These are phyloP conservation scores for Epicauta chinensis DNA, from an alignment of 1,140 invertebrate genomes.

Conservation along the genomic window DNA sequence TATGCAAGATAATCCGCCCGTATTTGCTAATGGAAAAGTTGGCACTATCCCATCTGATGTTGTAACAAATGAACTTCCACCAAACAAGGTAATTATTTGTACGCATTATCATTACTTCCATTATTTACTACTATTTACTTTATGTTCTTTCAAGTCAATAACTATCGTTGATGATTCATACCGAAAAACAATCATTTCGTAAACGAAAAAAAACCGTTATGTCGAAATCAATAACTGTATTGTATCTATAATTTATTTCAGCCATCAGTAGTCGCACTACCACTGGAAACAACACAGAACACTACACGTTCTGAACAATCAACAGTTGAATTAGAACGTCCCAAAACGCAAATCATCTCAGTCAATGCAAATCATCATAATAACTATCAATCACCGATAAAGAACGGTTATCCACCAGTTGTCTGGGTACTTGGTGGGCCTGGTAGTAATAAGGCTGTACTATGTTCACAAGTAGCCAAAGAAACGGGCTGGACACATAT, in stretches of 20 bases:
- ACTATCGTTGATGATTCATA: too few relatives aligned
- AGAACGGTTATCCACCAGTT: conserved; percentile 50
- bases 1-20: conserved; percentile 54
- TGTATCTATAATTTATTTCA: too few relatives aligned
- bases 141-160: too few relatives aligned
- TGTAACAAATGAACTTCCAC: conserved; percentile 38
- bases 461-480: conserved; percentile 61
- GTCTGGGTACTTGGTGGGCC: conserved; percentile 81
- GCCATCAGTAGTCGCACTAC: too few relatives aligned
- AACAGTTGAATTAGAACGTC: conserved; percentile 20
- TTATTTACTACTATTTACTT: too few relatives aligned
- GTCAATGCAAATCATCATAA: conserved; percentile 37
- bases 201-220: too few relatives aligned
- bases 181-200: too few relatives aligned
- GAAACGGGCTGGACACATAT: conserved; percentile 69
- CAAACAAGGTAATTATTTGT: conserved; percentile 8
- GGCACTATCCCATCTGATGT: conserved; percentile 49
- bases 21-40: conserved; percentile 50
- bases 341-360: conserved; percentile 36
- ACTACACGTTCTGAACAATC: neutral
- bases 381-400: conserved; percentile 33
- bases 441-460: conserved; percentile 62
- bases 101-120: too few relatives aligned
- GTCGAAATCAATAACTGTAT: too few relatives aligned
- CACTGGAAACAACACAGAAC: neutral